These are phyloP conservation scores for Actinostola sp. DNA, from an alignment of 92 coral and sea anemone species.

Conservation along the genomic window DNA sequence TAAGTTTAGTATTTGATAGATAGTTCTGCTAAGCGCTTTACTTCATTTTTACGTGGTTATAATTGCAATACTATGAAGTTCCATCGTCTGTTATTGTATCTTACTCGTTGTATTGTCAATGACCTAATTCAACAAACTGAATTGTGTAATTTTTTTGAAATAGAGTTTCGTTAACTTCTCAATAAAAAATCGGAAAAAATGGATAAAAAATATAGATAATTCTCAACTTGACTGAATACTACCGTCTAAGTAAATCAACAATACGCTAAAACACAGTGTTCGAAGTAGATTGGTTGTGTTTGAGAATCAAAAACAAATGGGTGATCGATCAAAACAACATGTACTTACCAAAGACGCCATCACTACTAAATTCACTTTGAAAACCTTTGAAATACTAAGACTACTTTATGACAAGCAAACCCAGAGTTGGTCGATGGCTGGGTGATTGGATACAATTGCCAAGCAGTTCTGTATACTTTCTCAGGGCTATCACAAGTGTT, in stretches of 20 bases:
- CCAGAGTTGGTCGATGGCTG: slow-evolving; percentile 22
- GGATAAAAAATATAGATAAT: too few relatives aligned
- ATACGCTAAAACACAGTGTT: background rate
- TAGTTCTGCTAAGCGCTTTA: too few relatives aligned
- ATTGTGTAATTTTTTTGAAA: slow-evolving; percentile 1
- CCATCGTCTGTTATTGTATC: background rate
- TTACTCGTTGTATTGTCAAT: background rate
- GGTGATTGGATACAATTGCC: background rate
- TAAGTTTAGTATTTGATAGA: too few relatives aligned
- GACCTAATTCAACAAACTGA: background rate
- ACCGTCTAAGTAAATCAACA: background rate
- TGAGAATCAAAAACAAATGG: background rate
- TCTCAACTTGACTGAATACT: too few relatives aligned
- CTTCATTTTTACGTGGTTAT: background rate
- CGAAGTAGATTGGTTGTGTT: background rate
- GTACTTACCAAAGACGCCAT: slow-evolving; percentile 22
- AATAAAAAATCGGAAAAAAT: background rate
- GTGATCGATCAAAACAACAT: slow-evolving; percentile 2
- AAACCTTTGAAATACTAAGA: background rate
- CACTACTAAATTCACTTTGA: background rate
- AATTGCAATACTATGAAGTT: background rate
- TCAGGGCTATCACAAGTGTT: background rate
- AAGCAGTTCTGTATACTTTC: slow-evolving; percentile 25
- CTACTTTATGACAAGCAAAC: slow-evolving; percentile 3
- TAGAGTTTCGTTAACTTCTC: background rate